Base-by-base conservation (phyloP, 1,140 invertebrate genomes). In the Drosophila bipectinata region DNA sequence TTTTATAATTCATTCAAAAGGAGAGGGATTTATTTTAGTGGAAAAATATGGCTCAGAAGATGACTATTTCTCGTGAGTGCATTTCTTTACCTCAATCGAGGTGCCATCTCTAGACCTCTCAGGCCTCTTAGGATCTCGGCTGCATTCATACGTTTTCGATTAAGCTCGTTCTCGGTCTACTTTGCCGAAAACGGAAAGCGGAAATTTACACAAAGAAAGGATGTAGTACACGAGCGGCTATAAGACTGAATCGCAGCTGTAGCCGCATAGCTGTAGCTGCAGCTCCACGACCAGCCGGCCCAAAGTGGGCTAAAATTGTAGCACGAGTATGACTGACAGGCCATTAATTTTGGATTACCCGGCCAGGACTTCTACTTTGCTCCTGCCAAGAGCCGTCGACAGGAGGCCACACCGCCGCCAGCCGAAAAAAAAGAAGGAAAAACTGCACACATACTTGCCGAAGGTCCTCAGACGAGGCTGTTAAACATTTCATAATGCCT, bases 331-430 rank as follows among this genome's bases (percentile, higher is more conserved):
- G 82, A 85, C 82, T 87, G 82, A 85, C 82, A 85, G 82, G 74
- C 82, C 82, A 85, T 85, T 85, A 85, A 85, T 85, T 82, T 85
- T 85, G 82, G 82, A 85, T 85, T 85, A 85, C 82, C 78, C 69
- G 49, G 68, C 63, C 64, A 81, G 54, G 54, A 53, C 72, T 75
- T 59, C 53, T 49, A 56, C 48, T 49, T 47, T 39, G 68, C 45
- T 61, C 21, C 52, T 60, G 47, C 34, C 26, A 48, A 21, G 24
- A 77, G 51, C 39, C 74, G 73, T 58, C 55, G 68, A 64, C 58
- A 69, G 63, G 55, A 54, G 49, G 60, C 56, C 44, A 10, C 9
- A 24, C 48, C 26, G 34, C 18, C 34, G 8, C 8, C 41, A 18
- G 15, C 41, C n/a, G 15, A 44, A 44, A 44, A 44, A 28, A 53